Evolutionary conservation across 2,888 invertebrate genomes (phyloP).

Genomic region (Microplitis deprimator): DNA sequence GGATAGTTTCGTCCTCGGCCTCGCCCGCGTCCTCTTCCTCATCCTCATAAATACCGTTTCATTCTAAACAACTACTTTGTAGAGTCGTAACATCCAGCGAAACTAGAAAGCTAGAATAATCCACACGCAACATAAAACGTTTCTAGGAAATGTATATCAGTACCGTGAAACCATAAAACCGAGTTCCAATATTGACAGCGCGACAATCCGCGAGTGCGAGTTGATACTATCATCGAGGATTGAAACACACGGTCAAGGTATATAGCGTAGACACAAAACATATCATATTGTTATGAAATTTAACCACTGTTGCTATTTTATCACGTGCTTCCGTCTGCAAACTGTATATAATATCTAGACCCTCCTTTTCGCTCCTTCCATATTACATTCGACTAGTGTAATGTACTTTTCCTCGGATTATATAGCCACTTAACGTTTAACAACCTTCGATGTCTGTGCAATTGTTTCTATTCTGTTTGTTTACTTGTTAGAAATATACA

Average conservation of each 20-base stretch:
- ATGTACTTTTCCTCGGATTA: neutral
- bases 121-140: conserved; percentile 23
- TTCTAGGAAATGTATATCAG: conserved; percentile 22
- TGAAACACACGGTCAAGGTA: conserved; percentile 1
- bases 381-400: neutral
- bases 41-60: neutral
- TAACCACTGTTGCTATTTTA: neutral
- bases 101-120: neutral
- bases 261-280: neutral
- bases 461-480: no score
- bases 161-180: conserved; percentile 27
- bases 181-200: conserved; percentile 25
- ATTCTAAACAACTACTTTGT: neutral
- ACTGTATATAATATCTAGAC: neutral
- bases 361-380: neutral
- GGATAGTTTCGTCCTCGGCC: no score
- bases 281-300: neutral
- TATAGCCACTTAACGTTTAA: neutral
- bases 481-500: no score
- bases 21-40: no score
- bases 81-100: neutral
- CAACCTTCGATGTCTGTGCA: neutral
- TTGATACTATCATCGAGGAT: neutral
- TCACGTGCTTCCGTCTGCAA: neutral
- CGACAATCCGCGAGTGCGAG: neutral